Base-by-base conservation (phyloP, 2,888 invertebrate species). In the Thalpophila matura region DNA sequence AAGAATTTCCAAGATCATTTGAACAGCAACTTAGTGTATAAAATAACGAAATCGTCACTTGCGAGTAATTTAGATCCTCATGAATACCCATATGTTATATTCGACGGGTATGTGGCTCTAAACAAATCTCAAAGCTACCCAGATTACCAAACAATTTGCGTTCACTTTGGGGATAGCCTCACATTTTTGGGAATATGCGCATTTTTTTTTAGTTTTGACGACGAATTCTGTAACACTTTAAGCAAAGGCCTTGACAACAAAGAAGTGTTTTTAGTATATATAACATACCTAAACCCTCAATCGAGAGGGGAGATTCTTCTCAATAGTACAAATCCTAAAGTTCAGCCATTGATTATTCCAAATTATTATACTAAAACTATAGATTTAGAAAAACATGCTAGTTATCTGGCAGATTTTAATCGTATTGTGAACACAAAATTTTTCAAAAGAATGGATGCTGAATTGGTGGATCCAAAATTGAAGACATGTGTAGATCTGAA, bases 281-380 rank as follows among this genome's bases (percentile, higher is more conserved):
- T 82, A 1, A 70, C 57, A 4, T 45, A 66, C 3, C 49, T 95
- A 0, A 87, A 93, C 61, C 95, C 96, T 0, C 80, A 90, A 75
- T 95, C 96, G 0, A 89, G 87, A 12, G 96, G 96, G 7, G 71
- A 82, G 14, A 77, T 97, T 2, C 86, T 90, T 12, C 82, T 80
- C 1, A 12, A 12, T 14, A 72, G 47, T 20, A 47, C 5, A 26
- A 38, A 71, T 26, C 72, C 75, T 0, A 22, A 31, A 6, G 59
- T 72, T 3, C 9, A 66, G 10, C 80, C 79, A 1, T 16, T 55
- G 5, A 66, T 79, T 0, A 31, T 29, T 12, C 43, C 72, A 7
- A 62, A 54, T 4, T 49, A 72, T 24, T 76, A 65, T 7, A 33
- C 53, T 1, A 55, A 76, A 0, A n/a, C 35, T 5, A 16, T 27